Conservation (phyloP, 2,888 invertebrate genomes). For the Lysandra coridon region DNA sequence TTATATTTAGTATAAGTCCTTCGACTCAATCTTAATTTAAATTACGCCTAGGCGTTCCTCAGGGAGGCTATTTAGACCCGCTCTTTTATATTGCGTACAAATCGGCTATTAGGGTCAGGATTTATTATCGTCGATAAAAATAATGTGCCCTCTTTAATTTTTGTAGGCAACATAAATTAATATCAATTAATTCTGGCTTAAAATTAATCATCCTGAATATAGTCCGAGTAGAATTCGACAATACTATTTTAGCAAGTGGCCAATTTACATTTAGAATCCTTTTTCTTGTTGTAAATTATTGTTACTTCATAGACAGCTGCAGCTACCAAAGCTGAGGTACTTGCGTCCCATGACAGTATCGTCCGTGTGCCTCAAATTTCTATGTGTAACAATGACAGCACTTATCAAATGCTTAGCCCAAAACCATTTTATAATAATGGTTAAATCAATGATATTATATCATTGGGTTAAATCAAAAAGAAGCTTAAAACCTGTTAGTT, state of each 20-base stretch:
- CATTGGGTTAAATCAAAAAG: neutral
- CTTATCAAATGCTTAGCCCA: neutral
- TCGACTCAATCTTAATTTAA: slow-evolving; percentile 8
- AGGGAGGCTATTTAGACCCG: neutral
- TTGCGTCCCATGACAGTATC: neutral
- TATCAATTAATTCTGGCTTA: neutral
- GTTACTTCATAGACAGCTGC: no score
- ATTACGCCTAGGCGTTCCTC: slow-evolving; percentile 5
- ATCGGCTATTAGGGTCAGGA: neutral
- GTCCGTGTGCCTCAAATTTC: neutral
- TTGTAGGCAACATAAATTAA: neutral
- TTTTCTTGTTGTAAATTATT: no score
- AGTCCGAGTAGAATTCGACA: no score
- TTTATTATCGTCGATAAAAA: neutral
- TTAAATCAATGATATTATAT: no score
- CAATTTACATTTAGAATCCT: neutral
- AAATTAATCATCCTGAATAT: neutral
- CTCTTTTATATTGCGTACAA: neutral
- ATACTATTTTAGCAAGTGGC: no score
- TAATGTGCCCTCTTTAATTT: neutral
- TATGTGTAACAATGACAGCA: neutral
- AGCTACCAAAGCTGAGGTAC: no score
- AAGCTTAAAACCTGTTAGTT: neutral
- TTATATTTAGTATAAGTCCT: neutral
- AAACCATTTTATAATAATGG: neutral